Percentiles rank a stretch among this genome's conserved stretches.
Evolutionary conservation across 1,140 invertebrate species (phyloP).

Genomic region (Grapholita molesta): DNA sequence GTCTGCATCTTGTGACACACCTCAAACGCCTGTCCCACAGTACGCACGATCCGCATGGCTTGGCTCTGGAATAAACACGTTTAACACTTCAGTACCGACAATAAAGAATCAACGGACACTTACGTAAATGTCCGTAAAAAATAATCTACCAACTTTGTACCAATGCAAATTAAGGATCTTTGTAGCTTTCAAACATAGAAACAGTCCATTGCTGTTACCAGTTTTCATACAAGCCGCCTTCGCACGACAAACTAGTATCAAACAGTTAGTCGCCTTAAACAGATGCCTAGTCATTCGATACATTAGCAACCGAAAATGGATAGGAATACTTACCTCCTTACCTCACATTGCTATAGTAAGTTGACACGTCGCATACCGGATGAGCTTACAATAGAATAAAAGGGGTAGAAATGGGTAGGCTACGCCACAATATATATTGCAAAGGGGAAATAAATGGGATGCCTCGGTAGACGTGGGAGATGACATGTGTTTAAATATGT

Average conservation of each 20-base stretch:
- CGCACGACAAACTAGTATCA: no score
- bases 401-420: constrained; percentile 13
- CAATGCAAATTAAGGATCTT: no score
- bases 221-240: no score
- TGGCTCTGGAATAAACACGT: constrained; percentile 88
- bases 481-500: constrained; percentile 42
- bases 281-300: background rate
- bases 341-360: background rate
- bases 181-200: background rate
- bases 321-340: background rate
- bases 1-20: constrained; percentile 96
- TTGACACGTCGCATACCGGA: background rate
- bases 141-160: no score
- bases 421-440: constrained; percentile 27
- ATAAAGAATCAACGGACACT: no score
- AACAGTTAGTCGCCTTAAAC: background rate
- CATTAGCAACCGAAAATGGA: background rate
- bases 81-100: background rate
- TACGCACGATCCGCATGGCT: constrained; percentile 97
- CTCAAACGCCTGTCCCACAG: constrained; percentile 99
- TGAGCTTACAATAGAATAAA: constrained; percentile 28
- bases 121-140: no score
- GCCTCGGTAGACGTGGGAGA: constrained; percentile 29
- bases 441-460: constrained; percentile 32
- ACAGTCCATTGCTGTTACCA: no score